phyloP scores from a whole-genome alignment of 2,113 vertebrate genomes.

The Ictalurus punctatus region DNA sequence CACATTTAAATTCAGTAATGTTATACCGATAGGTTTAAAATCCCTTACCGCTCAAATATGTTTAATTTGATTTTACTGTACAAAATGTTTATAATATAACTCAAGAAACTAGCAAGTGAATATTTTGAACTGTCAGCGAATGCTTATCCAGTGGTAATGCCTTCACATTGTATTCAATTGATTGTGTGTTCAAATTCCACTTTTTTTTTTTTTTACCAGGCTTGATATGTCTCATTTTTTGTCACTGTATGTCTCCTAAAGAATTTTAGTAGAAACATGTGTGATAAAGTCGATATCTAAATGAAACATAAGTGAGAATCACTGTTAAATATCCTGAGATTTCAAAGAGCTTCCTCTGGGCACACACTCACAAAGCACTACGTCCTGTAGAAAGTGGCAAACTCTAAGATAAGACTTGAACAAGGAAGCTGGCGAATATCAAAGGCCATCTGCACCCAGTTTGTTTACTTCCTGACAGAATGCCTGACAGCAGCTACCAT shows the following conservation, averaged over 20 bases:
- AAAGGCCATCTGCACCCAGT: conserved; percentile 40
- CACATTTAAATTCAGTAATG: background rate
- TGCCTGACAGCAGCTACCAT: conserved; percentile 71
- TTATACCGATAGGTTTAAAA: background rate
- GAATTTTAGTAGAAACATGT: background rate
- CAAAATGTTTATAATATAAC: background rate
- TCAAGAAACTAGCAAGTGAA: background rate
- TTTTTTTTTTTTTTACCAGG: background rate
- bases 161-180: background rate
- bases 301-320: background rate
- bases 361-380: conserved; percentile 16
- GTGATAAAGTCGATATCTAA: conserved; percentile 7
- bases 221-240: background rate
- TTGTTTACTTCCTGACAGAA: conserved; percentile 74
- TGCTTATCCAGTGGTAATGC: background rate
- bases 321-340: background rate
- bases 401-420: conserved; percentile 49
- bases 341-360: background rate
- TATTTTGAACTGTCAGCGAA: background rate
- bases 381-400: conserved; percentile 46
- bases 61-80: background rate
- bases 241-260: background rate
- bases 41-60: background rate
- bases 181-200: background rate
- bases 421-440: conserved; percentile 53